Evolutionary conservation across 2,113 vertebrate species (phyloP), one percentile per base, ranked within the genome.

Genomic region (Theropithecus gelada): DNA sequence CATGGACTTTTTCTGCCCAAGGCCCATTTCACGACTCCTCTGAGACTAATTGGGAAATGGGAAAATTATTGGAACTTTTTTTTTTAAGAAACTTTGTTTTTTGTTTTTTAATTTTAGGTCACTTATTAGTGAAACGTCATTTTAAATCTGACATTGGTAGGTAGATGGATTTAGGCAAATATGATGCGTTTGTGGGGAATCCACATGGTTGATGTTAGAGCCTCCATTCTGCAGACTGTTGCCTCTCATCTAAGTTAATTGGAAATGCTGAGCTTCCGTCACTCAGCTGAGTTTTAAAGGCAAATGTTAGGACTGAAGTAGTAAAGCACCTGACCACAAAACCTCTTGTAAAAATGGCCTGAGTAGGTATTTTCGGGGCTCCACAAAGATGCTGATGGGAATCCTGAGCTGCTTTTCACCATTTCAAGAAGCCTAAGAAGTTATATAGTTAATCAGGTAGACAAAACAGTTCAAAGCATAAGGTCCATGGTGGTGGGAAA

Each of bases 41-140:
- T 96, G 55, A 97, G 70, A 96, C 66, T 93, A 88, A 84, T 45
- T 83, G 80, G 89, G 87, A 97, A 94, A 72, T 22, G 82, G 59
- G 0, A 88, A 81, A n/a, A 94, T 94, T 83, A 90, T 64, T 88
- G 72, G 55, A 97, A 94, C 12, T 32, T 96, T 91, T 80, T 89
- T 93, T 50, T 93, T 88, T 79, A 85, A 98, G 88, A 96, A 90
- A 98, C 85, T 93, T 22, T 3, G 16, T 11, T 5, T 23, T 11
- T 3, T 23, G 22, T 30, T 12, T 4, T 32, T 27, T 16, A 22
- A 17, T 16, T 97, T 96, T 94, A 97, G 95, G 75, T 97, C 80
- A 76, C 64, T 97, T 96, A 91, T 0, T 13, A 96, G 87, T 90
- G 76, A 97, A 96, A 90, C 72, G 59, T 97, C 89, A 3, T 96